Percentiles rank a stretch among this genome's conserved stretches.
These are phyloP conservation scores for Hypsibius dujardini DNA, from an alignment of 1,140 invertebrate species.

Conservation along the genomic window DNA sequence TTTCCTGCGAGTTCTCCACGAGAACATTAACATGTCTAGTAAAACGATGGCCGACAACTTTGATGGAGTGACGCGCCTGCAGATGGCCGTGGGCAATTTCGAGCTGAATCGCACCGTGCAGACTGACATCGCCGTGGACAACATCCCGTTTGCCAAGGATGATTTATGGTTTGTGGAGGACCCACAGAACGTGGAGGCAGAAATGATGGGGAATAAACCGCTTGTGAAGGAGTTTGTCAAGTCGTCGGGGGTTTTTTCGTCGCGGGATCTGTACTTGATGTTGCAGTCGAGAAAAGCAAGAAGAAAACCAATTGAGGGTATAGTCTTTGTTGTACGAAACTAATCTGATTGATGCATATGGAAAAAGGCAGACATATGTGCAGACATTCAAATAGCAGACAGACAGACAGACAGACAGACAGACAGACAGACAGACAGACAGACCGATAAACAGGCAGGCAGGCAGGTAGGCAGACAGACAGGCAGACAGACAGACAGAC, in stretches of 20 bases:
- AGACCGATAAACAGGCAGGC: too few relatives aligned
- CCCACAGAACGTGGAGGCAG: not conserved
- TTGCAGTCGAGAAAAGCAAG: slow-evolving; percentile 1
- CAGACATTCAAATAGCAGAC: not conserved
- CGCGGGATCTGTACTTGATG: not conserved
- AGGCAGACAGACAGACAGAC: too few relatives aligned
- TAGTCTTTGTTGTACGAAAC: too few relatives aligned
- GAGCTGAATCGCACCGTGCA: not conserved
- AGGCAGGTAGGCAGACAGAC: too few relatives aligned
- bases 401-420: too few relatives aligned
- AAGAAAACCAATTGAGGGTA: slow-evolving; percentile 4
- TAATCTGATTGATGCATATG: too few relatives aligned
- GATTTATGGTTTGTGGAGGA: not conserved
- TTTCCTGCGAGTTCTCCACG: not conserved
- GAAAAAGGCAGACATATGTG: too few relatives aligned
- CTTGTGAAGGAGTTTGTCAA: slow-evolving; percentile 8
- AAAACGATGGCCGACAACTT: not conserved
- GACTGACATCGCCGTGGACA: not conserved
- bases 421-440: too few relatives aligned
- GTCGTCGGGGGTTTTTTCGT: not conserved
- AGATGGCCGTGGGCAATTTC: not conserved
- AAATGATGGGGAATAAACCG: not conserved
- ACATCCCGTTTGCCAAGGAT: not conserved
- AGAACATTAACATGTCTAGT: not conserved
- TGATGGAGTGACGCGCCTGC: not conserved